Conservation (phyloP, 2,888 invertebrate genomes). For the Prosapia bicincta region DNA sequence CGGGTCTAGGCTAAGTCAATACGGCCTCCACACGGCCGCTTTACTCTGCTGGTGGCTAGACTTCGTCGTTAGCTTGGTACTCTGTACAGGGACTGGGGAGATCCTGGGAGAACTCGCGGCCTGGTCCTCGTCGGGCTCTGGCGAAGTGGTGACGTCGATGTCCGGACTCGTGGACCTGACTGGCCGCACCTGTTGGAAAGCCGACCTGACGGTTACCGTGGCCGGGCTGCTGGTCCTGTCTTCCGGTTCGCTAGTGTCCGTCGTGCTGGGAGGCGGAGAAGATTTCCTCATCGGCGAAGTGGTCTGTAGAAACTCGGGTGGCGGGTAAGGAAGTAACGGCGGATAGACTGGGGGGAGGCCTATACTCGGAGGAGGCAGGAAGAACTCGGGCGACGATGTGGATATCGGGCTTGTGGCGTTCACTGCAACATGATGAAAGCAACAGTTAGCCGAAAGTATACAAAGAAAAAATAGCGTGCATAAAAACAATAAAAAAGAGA, state of each 20-base stretch:
- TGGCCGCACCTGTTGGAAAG: conserved; percentile 27
- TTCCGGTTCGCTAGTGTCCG: conserved; percentile 21
- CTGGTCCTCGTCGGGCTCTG: conserved; percentile 2
- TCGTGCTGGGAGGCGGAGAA: conserved; percentile 16
- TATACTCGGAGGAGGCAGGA: conserved; percentile 48
- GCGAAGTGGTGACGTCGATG: conserved; percentile 19
- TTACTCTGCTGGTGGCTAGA: conserved; percentile 10
- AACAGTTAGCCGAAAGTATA: too few species aligned
- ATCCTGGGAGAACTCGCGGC: not conserved
- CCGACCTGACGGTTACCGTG: conserved; percentile 17
- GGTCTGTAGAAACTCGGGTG: conserved; percentile 48
- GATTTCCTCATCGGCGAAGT: conserved; percentile 15
- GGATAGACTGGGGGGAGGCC: conserved; percentile 48
- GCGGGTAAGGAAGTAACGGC: conserved; percentile 50
- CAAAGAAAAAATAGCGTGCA: too few species aligned
- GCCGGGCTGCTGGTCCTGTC: conserved; percentile 6
- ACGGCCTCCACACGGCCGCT: conserved; percentile 25
- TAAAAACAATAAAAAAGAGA: too few species aligned
- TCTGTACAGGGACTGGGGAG: not conserved
- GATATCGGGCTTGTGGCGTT: conserved; percentile 38
- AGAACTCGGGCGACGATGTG: conserved; percentile 52
- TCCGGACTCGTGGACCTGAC: conserved; percentile 10
- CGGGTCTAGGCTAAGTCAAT: not conserved
- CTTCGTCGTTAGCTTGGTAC: conserved; percentile 3
- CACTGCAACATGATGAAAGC: conserved; percentile 20